These are phyloP conservation scores for Neosilurus mollespiculum DNA, from an alignment of 2,797 vertebrate genomes.

Conservation along the genomic window DNA sequence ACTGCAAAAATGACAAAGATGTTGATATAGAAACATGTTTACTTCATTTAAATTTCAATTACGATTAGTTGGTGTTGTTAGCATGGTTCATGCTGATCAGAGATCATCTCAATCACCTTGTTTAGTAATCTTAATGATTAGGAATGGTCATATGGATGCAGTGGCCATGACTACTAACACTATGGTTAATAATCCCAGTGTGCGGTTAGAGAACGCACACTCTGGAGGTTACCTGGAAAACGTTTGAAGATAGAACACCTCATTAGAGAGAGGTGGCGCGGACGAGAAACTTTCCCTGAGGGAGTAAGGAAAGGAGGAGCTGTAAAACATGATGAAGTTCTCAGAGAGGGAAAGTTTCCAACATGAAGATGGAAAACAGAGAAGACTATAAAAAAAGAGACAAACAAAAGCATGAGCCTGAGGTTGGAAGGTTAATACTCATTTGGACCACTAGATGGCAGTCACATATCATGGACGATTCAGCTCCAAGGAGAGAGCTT, in stretches of 20 bases:
- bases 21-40: neutral
- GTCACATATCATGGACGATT: slow-evolving; percentile 17
- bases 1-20: neutral
- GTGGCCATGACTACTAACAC: neutral
- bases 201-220: slow-evolving; percentile 71
- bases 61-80: neutral
- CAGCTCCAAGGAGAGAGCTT: neutral
- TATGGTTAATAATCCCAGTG: slow-evolving; percentile 17
- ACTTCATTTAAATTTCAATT: neutral
- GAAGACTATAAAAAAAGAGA: slow-evolving; percentile 1
- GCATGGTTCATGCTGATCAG: slow-evolving; percentile 6
- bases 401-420: slow-evolving; percentile 1
- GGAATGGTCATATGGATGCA: neutral
- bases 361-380: slow-evolving; percentile 6
- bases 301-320: slow-evolving; percentile 32
- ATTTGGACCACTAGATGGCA: slow-evolving; percentile 36
- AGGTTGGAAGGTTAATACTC: neutral
- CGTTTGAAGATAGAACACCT: slow-evolving; percentile 78
- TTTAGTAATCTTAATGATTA: slow-evolving; percentile 6
- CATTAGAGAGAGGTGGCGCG: slow-evolving; percentile 73
- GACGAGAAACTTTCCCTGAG: slow-evolving; percentile 70
- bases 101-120: neutral
- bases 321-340: neutral
- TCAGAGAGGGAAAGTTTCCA: slow-evolving; percentile 14
- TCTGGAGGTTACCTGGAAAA: slow-evolving; percentile 80